Evolutionary conservation across 2,888 invertebrate genomes (phyloP).

Genomic region (Diplolepis rosae): DNA sequence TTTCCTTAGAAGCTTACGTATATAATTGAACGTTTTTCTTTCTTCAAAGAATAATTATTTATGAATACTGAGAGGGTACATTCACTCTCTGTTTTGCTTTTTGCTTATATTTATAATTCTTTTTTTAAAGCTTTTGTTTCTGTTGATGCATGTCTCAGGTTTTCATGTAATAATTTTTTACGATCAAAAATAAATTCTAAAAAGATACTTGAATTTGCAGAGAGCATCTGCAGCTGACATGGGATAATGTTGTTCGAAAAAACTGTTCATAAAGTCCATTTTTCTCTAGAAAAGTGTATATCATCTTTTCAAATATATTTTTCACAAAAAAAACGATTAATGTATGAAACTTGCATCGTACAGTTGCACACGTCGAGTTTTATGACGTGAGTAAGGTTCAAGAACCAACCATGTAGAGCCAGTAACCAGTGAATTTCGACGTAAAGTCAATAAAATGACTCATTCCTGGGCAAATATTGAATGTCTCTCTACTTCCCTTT

Average conservation of each 20-base stretch:
- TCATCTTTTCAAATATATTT: neutral
- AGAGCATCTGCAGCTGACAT: neutral
- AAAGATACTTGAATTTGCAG: neutral
- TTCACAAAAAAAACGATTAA: neutral
- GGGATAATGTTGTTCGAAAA: constrained; percentile 5
- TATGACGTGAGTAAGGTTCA: constrained; percentile 22
- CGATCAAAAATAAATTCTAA: neutral
- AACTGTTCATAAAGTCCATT: neutral
- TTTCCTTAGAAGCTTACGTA: too few species aligned
- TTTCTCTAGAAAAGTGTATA: neutral
- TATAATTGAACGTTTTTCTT: too few species aligned
- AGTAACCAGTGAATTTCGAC: constrained; percentile 12
- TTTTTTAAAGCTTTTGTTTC: neutral
- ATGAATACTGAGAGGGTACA: too few species aligned
- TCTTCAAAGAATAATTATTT: too few species aligned
- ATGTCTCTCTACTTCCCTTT: constrained; percentile 4
- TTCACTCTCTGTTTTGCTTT: too few species aligned
- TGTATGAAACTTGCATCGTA: constrained; percentile 18
- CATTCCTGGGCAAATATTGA: neutral
- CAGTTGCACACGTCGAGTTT: constrained; percentile 21
- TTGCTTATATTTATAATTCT: neutral
- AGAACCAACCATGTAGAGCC: constrained; percentile 1
- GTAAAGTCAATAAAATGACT: constrained; percentile 25
- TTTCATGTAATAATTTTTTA: constrained; percentile 5
- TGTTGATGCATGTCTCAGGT: neutral